Conservation (phyloP, 30 jellyfish, hydroid and myxozoan species). For the Aurelia sp. region DNA sequence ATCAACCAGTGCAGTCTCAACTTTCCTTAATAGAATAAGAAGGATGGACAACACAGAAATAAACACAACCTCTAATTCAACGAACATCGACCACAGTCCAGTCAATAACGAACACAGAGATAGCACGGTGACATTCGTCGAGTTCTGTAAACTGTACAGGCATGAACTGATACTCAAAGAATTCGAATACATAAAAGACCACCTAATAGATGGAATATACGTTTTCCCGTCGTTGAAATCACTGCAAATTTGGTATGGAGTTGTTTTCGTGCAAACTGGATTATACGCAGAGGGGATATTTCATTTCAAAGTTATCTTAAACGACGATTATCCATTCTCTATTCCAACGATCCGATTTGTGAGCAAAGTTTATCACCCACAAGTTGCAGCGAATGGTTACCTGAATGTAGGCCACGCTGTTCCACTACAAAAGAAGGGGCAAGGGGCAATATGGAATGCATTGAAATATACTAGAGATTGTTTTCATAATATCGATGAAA, state of each 20-base stretch:
- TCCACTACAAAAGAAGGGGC: constrained; percentile 5
- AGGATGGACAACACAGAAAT: too few relatives aligned
- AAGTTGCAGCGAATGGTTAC: constrained; percentile 65
- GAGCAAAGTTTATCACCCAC: constrained; percentile 83
- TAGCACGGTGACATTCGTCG: constrained; percentile 18
- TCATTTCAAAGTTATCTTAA: constrained; percentile 71
- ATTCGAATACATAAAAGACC: constrained; percentile 26
- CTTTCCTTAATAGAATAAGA: too few relatives aligned
- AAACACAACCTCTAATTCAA: too few relatives aligned
- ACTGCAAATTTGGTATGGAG: constrained; percentile 91
- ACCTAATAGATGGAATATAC: constrained; percentile 79
- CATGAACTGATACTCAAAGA: constrained; percentile 68
- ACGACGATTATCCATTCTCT: constrained; percentile 81
- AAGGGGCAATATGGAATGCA: constrained; percentile 68
- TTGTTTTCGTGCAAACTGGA: constrained; percentile 78
- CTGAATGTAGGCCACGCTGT: constrained; percentile 25
- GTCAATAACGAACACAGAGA: not conserved
- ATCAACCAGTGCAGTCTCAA: too few relatives aligned
- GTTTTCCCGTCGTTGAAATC: constrained; percentile 93
- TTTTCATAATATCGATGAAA: constrained; percentile 30
- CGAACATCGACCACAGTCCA: too few relatives aligned
- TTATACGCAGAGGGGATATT: constrained; percentile 93
- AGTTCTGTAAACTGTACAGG: constrained; percentile 69
- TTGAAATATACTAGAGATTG: constrained; percentile 59
- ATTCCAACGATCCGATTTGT: constrained; percentile 77